Percentiles rank a stretch among this genome's conserved stretches.
phyloP scores from a whole-genome alignment of 2,888 invertebrate species.

The Diloba caeruleocephala region DNA sequence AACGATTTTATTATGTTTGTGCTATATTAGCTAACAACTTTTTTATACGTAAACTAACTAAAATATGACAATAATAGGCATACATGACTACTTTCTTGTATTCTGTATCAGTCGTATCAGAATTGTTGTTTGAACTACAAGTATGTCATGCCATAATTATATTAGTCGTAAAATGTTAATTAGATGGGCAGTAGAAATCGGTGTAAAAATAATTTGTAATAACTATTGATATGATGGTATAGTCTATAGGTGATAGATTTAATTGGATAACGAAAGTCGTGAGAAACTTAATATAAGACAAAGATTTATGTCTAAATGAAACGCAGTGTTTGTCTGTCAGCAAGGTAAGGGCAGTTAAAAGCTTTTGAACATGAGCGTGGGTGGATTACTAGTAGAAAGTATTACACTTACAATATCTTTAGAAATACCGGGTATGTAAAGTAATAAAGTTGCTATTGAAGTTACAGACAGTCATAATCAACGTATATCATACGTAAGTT shows the following conservation, averaged over 20 bases:
- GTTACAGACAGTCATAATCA: too few relatives aligned
- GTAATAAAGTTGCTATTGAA: too few relatives aligned
- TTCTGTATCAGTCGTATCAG: too few relatives aligned
- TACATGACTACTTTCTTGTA: too few relatives aligned
- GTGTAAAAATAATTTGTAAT: background rate
- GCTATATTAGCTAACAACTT: conserved; percentile 14
- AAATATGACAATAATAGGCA: conserved; percentile 10
- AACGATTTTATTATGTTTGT: conserved; percentile 13
- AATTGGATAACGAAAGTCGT: background rate
- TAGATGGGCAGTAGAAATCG: background rate
- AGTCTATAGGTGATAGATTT: conserved; percentile 1
- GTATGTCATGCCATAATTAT: too few relatives aligned
- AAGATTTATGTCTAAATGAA: background rate
- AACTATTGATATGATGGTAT: background rate
- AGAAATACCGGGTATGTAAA: background rate
- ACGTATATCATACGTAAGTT: too few relatives aligned
- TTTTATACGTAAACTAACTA: conserved; percentile 17
- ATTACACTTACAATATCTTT: conserved; percentile 8
- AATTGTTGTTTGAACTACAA: too few relatives aligned
- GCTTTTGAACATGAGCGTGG: conserved; percentile 27
- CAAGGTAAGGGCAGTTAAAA: conserved; percentile 13
- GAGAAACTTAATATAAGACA: background rate
- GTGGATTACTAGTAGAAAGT: conserved; percentile 42
- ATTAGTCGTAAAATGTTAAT: background rate
- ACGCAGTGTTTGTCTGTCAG: conserved; percentile 7